A percentile compares a stretch with the other conserved stretches of the same genome.
Conservation (phyloP, 2,888 invertebrate species). For the Brassicogethes aeneus region DNA sequence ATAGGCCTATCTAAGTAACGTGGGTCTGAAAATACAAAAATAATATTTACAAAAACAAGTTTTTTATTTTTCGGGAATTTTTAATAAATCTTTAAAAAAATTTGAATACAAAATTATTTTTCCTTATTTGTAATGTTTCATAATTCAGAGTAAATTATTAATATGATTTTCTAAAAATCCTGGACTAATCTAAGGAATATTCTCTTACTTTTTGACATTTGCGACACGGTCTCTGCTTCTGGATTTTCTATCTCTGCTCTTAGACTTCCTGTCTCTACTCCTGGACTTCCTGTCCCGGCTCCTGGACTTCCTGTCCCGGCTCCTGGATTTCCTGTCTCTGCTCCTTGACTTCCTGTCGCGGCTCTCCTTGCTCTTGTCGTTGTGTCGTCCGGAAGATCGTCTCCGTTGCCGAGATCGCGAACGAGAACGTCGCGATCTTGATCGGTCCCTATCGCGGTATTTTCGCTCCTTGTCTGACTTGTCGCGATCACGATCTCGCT, state of each 20-base stretch:
- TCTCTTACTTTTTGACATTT: too few species aligned
- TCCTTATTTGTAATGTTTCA: too few species aligned
- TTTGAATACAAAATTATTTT: too few species aligned
- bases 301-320: conserved; percentile 15
- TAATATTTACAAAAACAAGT: too few species aligned
- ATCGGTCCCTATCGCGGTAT: conserved; percentile 41
- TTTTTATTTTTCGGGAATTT: too few species aligned
- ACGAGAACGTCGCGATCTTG: conserved; percentile 31
- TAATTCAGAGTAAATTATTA: too few species aligned
- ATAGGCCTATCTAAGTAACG: too few species aligned
- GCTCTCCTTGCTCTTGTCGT: conserved; percentile 17
- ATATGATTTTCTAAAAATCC: too few species aligned
- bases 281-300: conserved; percentile 19
- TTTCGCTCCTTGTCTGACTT: conserved; percentile 39
- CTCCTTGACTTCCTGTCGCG: conserved; percentile 23
- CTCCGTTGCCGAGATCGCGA: conserved; percentile 25
- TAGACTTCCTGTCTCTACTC: conserved; percentile 19
- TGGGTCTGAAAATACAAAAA: too few species aligned
- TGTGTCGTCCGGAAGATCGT: conserved; percentile 19
- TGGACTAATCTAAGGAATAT: too few species aligned
- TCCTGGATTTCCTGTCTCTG: conserved; percentile 23
- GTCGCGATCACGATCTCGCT: conserved; percentile 39
- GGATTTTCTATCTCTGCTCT: conserved; percentile 23
- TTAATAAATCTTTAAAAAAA: too few species aligned
- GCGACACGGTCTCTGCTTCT: conserved; percentile 18